Evolutionary conservation across 2,113 vertebrate genomes (phyloP), one percentile per base, ranked within the genome.

Genomic region (Psilopsiagon aymara): DNA sequence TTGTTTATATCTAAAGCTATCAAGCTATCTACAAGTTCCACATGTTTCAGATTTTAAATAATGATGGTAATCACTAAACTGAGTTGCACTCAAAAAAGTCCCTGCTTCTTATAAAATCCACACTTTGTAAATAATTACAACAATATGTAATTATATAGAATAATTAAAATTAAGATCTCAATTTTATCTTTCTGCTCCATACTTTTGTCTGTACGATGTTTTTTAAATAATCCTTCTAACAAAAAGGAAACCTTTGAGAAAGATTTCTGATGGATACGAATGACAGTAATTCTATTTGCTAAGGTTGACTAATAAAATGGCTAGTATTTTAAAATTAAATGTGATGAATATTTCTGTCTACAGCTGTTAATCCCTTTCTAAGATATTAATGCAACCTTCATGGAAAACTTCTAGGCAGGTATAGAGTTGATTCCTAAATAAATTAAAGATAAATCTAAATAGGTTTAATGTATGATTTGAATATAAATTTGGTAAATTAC

Each of bases 291-390:
- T 94, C 55, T 85, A 20, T 94, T 89, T 69, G 28, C 24, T 73
- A 74, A 86, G 28, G 13, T 11, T 94, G 44, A 55, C 77, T 92
- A 91, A 94, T 92, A 92, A 66, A 83, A 96, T 53, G 82, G 47
- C 37, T n/a, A 84, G 7, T 69, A 75, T 92, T 96, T 96, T 76
- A 94, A 92, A 97, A 94, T 88, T 94, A 95, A 63, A 25, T 91
- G 78, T 95, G 67, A 93, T 97, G 87, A 97, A 51, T 95, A 80
- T 43, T 82, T 98, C 82, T 93, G 71, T 97, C 90, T 89, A 86
- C 91, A 88, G 53, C 33, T 97, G 59, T 88, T 97, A 97, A 98
- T 95, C 73, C 11, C 59, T 92, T 93, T 19, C 95, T 96, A 97
- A 96, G 82, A 97, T 71, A 96, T 92, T 97, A 96, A 94, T 83